These are phyloP conservation scores for Trogon surrucura DNA, from an alignment of 2,113 vertebrate genomes.

Conservation along the genomic window DNA sequence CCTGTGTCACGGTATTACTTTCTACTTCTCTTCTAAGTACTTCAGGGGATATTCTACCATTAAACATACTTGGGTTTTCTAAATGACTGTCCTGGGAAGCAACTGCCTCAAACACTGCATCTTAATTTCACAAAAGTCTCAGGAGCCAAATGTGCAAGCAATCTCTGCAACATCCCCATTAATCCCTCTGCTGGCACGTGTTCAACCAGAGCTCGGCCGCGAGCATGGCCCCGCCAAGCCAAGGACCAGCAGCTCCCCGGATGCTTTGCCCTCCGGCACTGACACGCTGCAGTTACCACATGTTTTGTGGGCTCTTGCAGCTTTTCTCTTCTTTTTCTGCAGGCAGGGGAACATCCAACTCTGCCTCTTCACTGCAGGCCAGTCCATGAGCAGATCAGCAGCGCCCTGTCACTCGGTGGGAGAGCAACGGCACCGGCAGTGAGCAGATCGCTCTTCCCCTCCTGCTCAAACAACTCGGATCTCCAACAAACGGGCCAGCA, in stretches of 20 bases:
- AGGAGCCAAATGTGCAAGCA: slow-evolving; percentile 55
- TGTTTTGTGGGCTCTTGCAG: not conserved
- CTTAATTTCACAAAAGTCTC: slow-evolving; percentile 57
- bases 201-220: not conserved
- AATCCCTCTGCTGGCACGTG: slow-evolving; percentile 18
- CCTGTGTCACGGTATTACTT: slow-evolving; percentile 61
- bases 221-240: not conserved
- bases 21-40: slow-evolving; percentile 59
- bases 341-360: not conserved
- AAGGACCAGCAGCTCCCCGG: not conserved
- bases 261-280: not conserved
- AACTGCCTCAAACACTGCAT: slow-evolving; percentile 59
- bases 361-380: not conserved
- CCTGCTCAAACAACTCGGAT: not conserved
- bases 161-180: slow-evolving; percentile 54
- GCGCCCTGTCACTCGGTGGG: not conserved
- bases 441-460: not conserved
- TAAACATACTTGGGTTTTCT: slow-evolving; percentile 54
- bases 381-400: not conserved
- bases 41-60: slow-evolving; percentile 38
- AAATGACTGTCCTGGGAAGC: slow-evolving; percentile 59
- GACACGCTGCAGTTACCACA: not conserved
- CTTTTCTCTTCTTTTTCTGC: not conserved
- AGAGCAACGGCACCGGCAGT: not conserved
- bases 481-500: not conserved